A percentile compares a stretch with the other conserved stretches of the same genome.
phyloP scores from a whole-genome alignment of 1,140 invertebrate genomes.

The Cherax quadricarinatus region DNA sequence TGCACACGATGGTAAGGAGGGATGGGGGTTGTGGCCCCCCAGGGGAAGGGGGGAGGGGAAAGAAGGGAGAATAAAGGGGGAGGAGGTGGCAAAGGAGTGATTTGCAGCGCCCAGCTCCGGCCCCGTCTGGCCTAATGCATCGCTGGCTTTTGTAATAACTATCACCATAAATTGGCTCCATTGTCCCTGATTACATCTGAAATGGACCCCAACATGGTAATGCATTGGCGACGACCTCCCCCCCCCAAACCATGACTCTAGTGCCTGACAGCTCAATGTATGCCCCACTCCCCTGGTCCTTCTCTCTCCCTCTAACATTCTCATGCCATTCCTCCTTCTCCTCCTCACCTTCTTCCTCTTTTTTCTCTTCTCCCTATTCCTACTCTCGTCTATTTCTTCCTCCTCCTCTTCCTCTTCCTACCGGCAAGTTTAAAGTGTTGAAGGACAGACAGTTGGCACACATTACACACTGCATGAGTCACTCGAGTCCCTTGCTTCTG shows the following conservation, averaged over 20 bases:
- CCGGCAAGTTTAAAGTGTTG: too few relatives aligned
- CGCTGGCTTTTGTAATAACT: conserved; percentile 46
- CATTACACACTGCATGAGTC: too few relatives aligned
- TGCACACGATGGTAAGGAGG: neutral
- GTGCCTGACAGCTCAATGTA: conserved; percentile 45
- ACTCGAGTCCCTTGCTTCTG: too few relatives aligned
- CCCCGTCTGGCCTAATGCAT: conserved; percentile 20
- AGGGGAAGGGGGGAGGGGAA: too few relatives aligned
- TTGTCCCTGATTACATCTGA: conserved; percentile 55
- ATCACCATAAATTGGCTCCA: conserved; percentile 51
- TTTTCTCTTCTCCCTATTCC: too few relatives aligned
- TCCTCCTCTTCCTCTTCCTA: too few relatives aligned
- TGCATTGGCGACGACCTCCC: conserved; percentile 11
- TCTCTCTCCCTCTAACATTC: conserved; percentile 1
- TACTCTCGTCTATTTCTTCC: too few relatives aligned
- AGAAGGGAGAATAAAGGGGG: too few relatives aligned
- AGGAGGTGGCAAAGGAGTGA: neutral
- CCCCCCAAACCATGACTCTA: conserved; percentile 19
- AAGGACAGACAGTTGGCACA: too few relatives aligned
- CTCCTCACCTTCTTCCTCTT: too few relatives aligned
- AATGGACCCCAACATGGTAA: conserved; percentile 35
- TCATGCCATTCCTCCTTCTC: neutral
- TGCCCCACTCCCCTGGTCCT: neutral
- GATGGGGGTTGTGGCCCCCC: neutral
- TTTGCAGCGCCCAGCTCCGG: neutral